Conservation (phyloP, 1,140 invertebrate genomes). For the Drosophila pruinosa region DNA sequence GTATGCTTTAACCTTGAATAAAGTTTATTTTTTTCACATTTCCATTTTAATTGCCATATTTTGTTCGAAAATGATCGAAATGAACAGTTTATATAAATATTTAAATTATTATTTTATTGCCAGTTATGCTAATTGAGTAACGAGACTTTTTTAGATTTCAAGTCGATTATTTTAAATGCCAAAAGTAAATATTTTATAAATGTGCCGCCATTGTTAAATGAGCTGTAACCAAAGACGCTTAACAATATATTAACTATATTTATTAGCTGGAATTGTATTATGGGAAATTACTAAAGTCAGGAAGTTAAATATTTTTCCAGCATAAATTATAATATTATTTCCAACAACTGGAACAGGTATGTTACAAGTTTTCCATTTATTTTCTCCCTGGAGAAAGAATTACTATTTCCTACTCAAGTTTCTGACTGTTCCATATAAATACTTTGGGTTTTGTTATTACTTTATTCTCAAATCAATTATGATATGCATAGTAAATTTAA, state of each 20-base stretch:
- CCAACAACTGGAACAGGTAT: no score
- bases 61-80: conserved; percentile 10
- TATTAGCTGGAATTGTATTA: neutral
- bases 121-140: neutral
- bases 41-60: conserved; percentile 61
- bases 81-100: neutral
- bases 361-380: neutral
- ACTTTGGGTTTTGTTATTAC: no score
- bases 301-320: neutral
- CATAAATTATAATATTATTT: no score
- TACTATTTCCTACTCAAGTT: no score
- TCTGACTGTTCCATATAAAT: no score
- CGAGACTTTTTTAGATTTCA: neutral
- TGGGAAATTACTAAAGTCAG: neutral
- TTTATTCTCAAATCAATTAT: no score
- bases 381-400: no score
- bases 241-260: neutral
- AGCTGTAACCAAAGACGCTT: neutral
- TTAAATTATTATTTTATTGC: neutral
- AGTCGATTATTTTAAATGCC: neutral
- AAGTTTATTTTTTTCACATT: neutral
- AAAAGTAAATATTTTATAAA: neutral
- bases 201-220: neutral
- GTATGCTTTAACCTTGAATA: conserved; percentile 57
- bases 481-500: no score